phyloP scores from a whole-genome alignment of 2,113 vertebrate genomes.

The Tragulus kanchil region DNA sequence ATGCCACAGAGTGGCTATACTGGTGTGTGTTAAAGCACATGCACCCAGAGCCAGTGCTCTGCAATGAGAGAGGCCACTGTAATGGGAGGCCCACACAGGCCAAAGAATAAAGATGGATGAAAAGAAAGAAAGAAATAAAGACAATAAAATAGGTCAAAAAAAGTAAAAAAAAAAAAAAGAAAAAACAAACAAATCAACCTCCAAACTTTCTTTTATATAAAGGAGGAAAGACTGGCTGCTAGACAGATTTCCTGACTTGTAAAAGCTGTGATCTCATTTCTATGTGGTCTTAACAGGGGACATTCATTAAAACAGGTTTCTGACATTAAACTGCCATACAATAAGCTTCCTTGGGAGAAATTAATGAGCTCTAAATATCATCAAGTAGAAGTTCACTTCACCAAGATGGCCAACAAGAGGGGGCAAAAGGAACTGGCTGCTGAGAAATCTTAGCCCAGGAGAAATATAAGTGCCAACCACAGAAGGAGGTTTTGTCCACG shows the following conservation, averaged over 20 bases:
- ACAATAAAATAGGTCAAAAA: too few relatives aligned
- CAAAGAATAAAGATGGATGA: too few relatives aligned
- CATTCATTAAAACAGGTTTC: constrained; percentile 78
- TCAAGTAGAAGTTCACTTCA: constrained; percentile 78
- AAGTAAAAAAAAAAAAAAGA: neutral
- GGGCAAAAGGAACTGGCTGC: constrained; percentile 27
- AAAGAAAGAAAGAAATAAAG: too few relatives aligned
- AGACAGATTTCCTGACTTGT: constrained; percentile 71
- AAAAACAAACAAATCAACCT: constrained; percentile 59
- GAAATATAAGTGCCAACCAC: constrained; percentile 39
- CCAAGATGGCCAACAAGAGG: constrained; percentile 60
- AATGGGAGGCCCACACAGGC: too few relatives aligned
- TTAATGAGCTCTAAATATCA: constrained; percentile 78
- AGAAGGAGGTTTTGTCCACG: neutral
- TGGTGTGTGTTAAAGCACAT: too few relatives aligned
- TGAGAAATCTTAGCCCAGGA: constrained; percentile 63
- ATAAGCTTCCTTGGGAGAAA: constrained; percentile 79
- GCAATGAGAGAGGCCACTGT: too few relatives aligned
- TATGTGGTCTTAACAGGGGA: constrained; percentile 78
- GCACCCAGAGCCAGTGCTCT: too few relatives aligned
- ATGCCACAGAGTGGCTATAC: too few relatives aligned
- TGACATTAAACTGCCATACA: constrained; percentile 80
- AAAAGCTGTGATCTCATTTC: constrained; percentile 84
- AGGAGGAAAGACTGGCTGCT: constrained; percentile 54
- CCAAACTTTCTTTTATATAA: neutral